phyloP scores from a whole-genome alignment of 2,797 vertebrate species.

The Karalla daura region DNA sequence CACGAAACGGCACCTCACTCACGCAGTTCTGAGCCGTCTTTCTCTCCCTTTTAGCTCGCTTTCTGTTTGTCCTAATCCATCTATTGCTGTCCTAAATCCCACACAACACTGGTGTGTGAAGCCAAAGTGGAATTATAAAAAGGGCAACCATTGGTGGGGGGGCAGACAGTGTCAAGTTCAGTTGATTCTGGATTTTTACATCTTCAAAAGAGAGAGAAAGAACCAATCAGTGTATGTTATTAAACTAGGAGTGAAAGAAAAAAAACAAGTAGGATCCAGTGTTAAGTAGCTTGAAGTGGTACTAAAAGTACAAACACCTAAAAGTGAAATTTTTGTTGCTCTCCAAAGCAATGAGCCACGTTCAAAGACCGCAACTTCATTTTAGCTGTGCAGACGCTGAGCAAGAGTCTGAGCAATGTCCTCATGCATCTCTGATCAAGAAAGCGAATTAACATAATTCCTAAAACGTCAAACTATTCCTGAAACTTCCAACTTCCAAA shows the following conservation, averaged over 20 bases:
- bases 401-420: not conserved
- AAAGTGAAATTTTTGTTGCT: too few relatives aligned
- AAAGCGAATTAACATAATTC: not conserved
- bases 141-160: conserved; percentile 35
- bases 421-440: not conserved
- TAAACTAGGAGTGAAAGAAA: too few relatives aligned
- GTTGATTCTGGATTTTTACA: not conserved
- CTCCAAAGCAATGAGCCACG: not conserved
- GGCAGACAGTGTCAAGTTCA: conserved; percentile 2
- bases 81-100: conserved; percentile 41
- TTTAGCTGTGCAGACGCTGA: not conserved
- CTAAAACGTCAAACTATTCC: not conserved
- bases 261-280: too few relatives aligned
- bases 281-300: too few relatives aligned
- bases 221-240: too few relatives aligned
- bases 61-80: conserved; percentile 50
- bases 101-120: conserved; percentile 58
- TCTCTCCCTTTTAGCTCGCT: conserved; percentile 13
- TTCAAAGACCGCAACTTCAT: not conserved
- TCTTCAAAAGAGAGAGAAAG: not conserved
- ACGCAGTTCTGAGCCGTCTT: conserved; percentile 1
- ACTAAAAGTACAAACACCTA: too few relatives aligned
- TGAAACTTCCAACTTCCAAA: not conserved
- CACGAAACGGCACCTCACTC: conserved; percentile 44
- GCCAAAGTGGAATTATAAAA: conserved; percentile 43